Conservation (phyloP, 2,113 vertebrate species). For the Emydocephalus ijimae region DNA sequence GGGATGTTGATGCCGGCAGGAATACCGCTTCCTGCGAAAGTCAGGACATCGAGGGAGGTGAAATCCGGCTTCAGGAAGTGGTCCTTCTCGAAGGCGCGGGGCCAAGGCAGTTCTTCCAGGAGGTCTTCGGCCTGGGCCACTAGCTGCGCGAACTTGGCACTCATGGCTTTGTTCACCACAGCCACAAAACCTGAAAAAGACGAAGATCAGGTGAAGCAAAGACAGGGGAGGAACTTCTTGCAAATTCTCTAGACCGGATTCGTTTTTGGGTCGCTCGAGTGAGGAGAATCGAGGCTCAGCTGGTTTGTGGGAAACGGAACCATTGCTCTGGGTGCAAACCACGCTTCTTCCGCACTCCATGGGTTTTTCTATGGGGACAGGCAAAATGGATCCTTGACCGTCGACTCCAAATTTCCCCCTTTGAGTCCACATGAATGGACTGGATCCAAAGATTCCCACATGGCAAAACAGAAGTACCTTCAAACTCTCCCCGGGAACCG, state of each 20-base stretch:
- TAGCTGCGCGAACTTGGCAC: slow-evolving; percentile 81
- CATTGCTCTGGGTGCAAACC: neutral
- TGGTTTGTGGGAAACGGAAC: neutral
- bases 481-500: slow-evolving; percentile 91
- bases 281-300: neutral
- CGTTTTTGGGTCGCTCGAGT: too few species aligned
- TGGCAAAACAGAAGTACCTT: slow-evolving; percentile 70
- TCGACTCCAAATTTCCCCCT: neutral
- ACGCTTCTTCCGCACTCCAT: neutral
- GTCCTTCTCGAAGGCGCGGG: slow-evolving; percentile 85
- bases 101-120: slow-evolving; percentile 87
- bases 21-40: slow-evolving; percentile 88
- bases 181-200: slow-evolving; percentile 82
- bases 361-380: neutral
- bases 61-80: slow-evolving; percentile 88
- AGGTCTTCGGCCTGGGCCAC: slow-evolving; percentile 81
- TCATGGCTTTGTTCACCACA: slow-evolving; percentile 90
- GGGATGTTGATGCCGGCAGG: slow-evolving; percentile 93
- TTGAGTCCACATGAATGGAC: neutral
- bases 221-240: neutral
- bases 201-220: neutral
- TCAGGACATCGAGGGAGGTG: slow-evolving; percentile 88
- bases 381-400: too few species aligned
- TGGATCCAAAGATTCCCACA: neutral
- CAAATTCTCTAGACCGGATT: neutral